A percentile compares a stretch with the other conserved stretches of the same genome.
Evolutionary conservation across 2,888 invertebrate species (phyloP).

Genomic region (Leptura quadrifasciata): DNA sequence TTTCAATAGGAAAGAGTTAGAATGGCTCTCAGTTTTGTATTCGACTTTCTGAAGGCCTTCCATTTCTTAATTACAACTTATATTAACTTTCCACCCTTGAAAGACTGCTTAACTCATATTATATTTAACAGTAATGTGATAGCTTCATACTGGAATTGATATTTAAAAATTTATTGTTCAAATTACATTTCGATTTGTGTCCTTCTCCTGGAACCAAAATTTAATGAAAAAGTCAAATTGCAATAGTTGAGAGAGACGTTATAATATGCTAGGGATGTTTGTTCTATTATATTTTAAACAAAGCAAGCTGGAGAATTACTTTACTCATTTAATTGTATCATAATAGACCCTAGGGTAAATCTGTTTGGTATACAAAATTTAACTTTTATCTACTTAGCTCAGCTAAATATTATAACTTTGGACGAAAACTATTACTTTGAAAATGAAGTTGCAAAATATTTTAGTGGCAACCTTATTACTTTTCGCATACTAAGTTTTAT

Average conservation of each 20-base stretch:
- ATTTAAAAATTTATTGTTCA: too few species aligned
- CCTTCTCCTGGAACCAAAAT: too few species aligned
- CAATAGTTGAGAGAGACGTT: too few species aligned
- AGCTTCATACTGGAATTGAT: too few species aligned
- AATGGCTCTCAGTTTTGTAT: neutral
- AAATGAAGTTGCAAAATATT: too few species aligned
- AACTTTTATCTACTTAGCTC: neutral
- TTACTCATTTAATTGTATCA: neutral
- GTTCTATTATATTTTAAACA: neutral
- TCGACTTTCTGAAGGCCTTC: neutral
- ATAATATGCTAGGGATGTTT: neutral
- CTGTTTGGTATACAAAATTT: neutral
- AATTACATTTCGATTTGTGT: too few species aligned
- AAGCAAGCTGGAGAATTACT: neutral
- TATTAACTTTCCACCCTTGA: neutral
- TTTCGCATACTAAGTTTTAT: too few species aligned
- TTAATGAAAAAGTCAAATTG: too few species aligned
- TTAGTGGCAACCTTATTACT: too few species aligned
- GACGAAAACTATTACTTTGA: neutral
- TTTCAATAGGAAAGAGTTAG: neutral
- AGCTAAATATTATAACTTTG: neutral
- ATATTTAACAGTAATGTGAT: too few species aligned
- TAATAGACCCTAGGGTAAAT: neutral
- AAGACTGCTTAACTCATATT: too few species aligned
- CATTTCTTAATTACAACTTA: neutral